Percentiles rank a stretch among this genome's conserved stretches.
These are phyloP conservation scores for Myopa testacea DNA, from an alignment of 2,888 invertebrate species.

Conservation along the genomic window DNA sequence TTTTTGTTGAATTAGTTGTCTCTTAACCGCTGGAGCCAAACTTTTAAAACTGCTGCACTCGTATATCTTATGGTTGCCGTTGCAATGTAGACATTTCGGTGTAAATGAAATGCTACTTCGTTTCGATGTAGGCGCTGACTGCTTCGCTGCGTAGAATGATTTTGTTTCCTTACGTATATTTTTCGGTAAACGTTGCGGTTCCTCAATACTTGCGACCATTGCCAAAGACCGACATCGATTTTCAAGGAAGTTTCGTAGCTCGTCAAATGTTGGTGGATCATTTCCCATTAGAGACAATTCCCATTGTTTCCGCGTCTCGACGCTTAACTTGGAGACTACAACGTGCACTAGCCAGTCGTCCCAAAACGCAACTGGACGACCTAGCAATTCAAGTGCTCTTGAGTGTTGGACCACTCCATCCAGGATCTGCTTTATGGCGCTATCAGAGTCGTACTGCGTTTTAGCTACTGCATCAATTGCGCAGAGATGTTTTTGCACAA, in stretches of 20 bases:
- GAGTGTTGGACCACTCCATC: background rate
- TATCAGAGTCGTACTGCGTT: too few relatives aligned
- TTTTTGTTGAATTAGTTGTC: background rate
- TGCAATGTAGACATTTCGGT: background rate
- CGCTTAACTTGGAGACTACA: background rate
- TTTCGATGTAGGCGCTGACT: background rate
- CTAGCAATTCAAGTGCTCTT: background rate
- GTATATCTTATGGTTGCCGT: slow-evolving; percentile 1
- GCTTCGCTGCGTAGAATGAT: too few relatives aligned
- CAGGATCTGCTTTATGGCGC: too few relatives aligned
- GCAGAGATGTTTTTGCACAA: background rate
- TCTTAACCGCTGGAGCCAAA: background rate
- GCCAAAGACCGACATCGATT: background rate
- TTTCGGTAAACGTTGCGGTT: background rate
- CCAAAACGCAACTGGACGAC: background rate
- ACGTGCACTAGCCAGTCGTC: background rate
- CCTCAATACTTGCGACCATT: background rate
- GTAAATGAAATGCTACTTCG: background rate
- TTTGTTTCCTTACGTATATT: too few relatives aligned
- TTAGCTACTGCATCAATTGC: background rate
- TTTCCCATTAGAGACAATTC: background rate
- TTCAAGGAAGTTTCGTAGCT: background rate
- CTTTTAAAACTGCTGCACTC: background rate
- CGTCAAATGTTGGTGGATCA: slow-evolving; percentile 1
- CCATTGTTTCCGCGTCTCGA: background rate